Evolutionary conservation across 2,888 invertebrate genomes (phyloP), one percentile per base, ranked within the genome.

Genomic region (Dusona sp.): DNA sequence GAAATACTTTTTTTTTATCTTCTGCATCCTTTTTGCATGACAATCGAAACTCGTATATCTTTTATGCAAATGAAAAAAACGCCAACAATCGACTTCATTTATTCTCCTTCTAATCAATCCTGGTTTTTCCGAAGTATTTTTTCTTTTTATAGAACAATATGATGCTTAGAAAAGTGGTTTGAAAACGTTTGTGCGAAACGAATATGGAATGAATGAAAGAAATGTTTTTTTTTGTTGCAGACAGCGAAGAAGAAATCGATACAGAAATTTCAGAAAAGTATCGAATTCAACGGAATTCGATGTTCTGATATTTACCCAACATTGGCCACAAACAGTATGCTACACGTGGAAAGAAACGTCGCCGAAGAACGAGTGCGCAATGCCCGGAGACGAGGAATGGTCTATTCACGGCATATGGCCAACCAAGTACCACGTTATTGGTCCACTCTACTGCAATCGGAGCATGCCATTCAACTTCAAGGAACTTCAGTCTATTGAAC

Each of bases 351-450:
- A 96, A 90, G 96, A 96, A 88, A 94, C 95, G 74, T 95, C 95
- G 72, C 93, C 95, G 0, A 92, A 94, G 0, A 96, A 97, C 90
- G 94, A 95, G 1, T 98, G 98, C 91, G 92, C 94, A 0, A 93
- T 97, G 89, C 97, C 97, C 2, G 94, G 94, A 19, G 95, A 96
- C 77, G 94, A 96, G 3, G 92, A 93, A 77, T 98, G 98, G 98
- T 96, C 97, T 0, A 96, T 98, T 48, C 98, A 98, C 91, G 98
- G 98, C 1, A 95, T 98, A 57, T 98, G 98, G 98, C 98, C 98
- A 0, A 96, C 97, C 0, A 96, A 96, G 92, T 93, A 95, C 0
- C 96, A 96, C 0, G 96, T 95, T 1, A 93, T 95, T 0, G 97
- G 97, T 0, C 98, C 98, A 0, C 93, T 92, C 7, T 97, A 96